These are phyloP conservation scores for Cariama cristata DNA, from an alignment of 2,113 vertebrate species.

Conservation along the genomic window DNA sequence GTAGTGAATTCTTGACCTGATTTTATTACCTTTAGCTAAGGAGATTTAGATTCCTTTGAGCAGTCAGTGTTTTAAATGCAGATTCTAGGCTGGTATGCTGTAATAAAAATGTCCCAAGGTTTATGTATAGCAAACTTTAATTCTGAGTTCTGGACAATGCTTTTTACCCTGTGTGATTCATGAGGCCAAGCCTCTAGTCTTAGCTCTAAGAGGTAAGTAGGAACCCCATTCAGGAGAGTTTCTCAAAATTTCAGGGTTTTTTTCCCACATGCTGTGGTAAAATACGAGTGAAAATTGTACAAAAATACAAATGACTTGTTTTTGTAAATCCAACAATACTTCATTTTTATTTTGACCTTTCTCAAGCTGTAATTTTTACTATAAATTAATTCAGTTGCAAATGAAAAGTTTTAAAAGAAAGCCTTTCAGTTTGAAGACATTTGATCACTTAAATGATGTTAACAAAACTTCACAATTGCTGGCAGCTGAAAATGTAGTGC, in stretches of 20 bases:
- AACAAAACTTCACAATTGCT: not conserved
- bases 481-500: not conserved
- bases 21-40: conserved; percentile 45
- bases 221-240: not conserved
- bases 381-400: not conserved
- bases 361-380: not conserved
- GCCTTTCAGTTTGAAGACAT: not conserved
- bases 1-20: conserved; percentile 28
- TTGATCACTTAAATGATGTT: not conserved
- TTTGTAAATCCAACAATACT: not conserved
- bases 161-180: conserved; percentile 26
- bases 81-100: not conserved
- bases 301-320: not conserved
- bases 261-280: not conserved
- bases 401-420: not conserved
- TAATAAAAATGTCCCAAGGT: conserved; percentile 43
- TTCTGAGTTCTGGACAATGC: conserved; percentile 44
- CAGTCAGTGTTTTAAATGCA: conserved; percentile 29
- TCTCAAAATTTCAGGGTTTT: not conserved
- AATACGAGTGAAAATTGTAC: not conserved
- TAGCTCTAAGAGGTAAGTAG: not conserved
- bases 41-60: conserved; percentile 58
- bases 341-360: not conserved
- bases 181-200: not conserved
- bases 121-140: conserved; percentile 26